These are phyloP conservation scores for Pinctada fucata DNA, from an alignment of 2,888 invertebrate genomes.

Conservation along the genomic window DNA sequence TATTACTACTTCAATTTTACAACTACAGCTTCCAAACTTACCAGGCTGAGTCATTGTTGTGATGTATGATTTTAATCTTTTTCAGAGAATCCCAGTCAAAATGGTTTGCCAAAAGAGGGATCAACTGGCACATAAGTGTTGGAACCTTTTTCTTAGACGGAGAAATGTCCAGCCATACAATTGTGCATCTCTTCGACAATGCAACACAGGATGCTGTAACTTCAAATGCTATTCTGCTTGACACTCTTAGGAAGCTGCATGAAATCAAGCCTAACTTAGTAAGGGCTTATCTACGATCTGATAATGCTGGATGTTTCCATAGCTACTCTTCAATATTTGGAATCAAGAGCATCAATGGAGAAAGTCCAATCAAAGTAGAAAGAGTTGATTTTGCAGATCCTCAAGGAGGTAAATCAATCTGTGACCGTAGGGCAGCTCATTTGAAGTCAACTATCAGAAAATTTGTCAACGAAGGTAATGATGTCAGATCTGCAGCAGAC, in stretches of 20 bases:
- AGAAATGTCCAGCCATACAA: neutral
- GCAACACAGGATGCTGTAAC: conserved; percentile 25
- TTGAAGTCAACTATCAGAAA: conserved; percentile 29
- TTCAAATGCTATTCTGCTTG: conserved; percentile 18
- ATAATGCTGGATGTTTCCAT: conserved; percentile 38
- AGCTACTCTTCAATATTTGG: conserved; percentile 15
- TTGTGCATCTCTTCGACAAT: conserved; percentile 26
- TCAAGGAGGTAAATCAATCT: conserved; percentile 37
- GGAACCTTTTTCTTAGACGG: neutral
- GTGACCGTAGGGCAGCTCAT: conserved; percentile 35
- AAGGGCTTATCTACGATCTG: conserved; percentile 30
- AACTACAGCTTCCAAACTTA: no score
- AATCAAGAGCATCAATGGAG: conserved; percentile 8
- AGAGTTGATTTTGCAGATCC: conserved; percentile 34
- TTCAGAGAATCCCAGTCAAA: conserved; percentile 10
- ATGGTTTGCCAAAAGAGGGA: conserved; percentile 9
- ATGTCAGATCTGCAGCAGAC: conserved; percentile 30
- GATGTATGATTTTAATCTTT: neutral
- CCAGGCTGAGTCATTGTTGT: no score
- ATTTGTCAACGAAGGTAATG: conserved; percentile 32
- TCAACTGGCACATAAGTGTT: conserved; percentile 16
- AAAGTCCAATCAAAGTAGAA: conserved; percentile 5
- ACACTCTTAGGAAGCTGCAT: neutral
- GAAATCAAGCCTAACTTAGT: conserved; percentile 9
- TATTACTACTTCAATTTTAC: no score